phyloP scores from a whole-genome alignment of 2,888 invertebrate genomes.

The Elysia crispata region DNA sequence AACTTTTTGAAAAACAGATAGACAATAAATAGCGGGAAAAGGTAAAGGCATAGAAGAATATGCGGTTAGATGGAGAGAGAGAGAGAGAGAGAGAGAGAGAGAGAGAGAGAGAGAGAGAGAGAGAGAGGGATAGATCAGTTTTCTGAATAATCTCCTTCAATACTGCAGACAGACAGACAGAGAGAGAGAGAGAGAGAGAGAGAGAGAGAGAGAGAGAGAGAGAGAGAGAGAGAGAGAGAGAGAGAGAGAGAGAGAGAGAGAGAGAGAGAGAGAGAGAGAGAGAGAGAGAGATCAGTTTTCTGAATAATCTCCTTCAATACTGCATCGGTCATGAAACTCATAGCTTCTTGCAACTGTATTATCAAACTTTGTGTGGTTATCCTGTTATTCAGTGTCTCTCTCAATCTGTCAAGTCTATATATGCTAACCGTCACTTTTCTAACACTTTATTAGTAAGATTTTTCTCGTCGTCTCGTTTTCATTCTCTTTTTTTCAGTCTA shows the following conservation, averaged over 20 bases:
- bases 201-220: neutral
- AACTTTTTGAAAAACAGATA: neutral
- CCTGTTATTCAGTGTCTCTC: too few relatives aligned
- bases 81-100: neutral
- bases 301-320: too few relatives aligned
- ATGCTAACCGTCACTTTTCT: too few relatives aligned
- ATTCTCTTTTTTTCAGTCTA: too few relatives aligned
- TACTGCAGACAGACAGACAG: neutral
- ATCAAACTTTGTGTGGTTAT: too few relatives aligned
- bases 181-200: neutral
- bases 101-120: too few relatives aligned
- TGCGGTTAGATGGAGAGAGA: neutral
- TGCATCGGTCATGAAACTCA: too few relatives aligned
- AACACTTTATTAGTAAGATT: too few relatives aligned
- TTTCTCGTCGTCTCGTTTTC: too few relatives aligned
- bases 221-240: neutral
- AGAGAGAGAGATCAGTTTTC: slow-evolving; percentile 27
- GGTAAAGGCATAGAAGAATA: neutral
- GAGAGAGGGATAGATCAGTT: too few relatives aligned
- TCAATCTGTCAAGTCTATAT: too few relatives aligned
- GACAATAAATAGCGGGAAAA: neutral
- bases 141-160: neutral
- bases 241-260: slow-evolving; percentile 14
- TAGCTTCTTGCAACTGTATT: too few relatives aligned
- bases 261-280: slow-evolving; percentile 28